These are phyloP conservation scores for Phthorimaea operculella DNA, from an alignment of 1,140 invertebrate genomes.

Conservation along the genomic window DNA sequence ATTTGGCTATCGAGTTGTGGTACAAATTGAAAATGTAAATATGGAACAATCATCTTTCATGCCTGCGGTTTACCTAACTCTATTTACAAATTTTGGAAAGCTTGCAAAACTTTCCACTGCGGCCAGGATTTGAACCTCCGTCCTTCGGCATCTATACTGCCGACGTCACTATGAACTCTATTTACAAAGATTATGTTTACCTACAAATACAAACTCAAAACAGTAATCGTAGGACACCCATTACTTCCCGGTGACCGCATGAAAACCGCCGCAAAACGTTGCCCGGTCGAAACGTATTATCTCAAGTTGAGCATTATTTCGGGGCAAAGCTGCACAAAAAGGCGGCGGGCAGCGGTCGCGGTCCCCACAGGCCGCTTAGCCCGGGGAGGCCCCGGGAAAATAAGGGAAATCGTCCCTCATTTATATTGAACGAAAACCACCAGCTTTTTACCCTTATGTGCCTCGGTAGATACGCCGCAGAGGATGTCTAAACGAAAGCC, in stretches of 20 bases:
- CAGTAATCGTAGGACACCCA: not conserved
- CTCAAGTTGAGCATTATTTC: constrained; percentile 27
- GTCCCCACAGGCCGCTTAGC: constrained; percentile 50
- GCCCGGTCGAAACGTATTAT: constrained; percentile 22
- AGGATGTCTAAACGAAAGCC: constrained; percentile 5
- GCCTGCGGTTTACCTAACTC: too few relatives aligned
- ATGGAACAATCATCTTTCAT: too few relatives aligned
- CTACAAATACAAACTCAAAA: too few relatives aligned
- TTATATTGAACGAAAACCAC: constrained; percentile 35
- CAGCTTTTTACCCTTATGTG: constrained; percentile 15
- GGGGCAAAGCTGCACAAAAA: constrained; percentile 34
- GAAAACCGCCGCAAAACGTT: constrained; percentile 10
- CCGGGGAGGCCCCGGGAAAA: constrained; percentile 28
- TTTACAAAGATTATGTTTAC: too few relatives aligned
- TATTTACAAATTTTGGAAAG: too few relatives aligned
- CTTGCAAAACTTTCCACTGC: too few relatives aligned
- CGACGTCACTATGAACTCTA: too few relatives aligned
- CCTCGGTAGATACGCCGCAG: not conserved
- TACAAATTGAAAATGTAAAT: too few relatives aligned
- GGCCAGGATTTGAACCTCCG: too few relatives aligned
- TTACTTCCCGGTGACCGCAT: not conserved
- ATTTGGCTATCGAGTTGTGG: too few relatives aligned
- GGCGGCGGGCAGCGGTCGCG: constrained; percentile 16
- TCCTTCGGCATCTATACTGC: too few relatives aligned
- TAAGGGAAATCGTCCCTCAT: constrained; percentile 46